A percentile compares a stretch with the other conserved stretches of the same genome.
Conservation (phyloP, 2,888 invertebrate genomes). For the Xanthorhoe spadicearia region DNA sequence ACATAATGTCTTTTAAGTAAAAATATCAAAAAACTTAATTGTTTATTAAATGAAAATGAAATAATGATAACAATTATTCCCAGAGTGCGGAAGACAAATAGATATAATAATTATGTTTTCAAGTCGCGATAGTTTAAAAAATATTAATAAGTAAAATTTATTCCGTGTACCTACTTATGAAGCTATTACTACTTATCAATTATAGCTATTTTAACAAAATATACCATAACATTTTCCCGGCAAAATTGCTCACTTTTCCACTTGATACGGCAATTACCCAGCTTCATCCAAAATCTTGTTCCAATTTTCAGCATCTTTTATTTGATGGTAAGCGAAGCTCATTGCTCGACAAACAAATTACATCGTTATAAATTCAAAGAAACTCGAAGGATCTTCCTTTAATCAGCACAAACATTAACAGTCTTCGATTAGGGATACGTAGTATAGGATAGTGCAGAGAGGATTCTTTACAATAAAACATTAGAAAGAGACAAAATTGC, state of each 20-base stretch:
- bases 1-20: too few relatives aligned
- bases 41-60: too few relatives aligned
- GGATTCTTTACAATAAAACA: background rate
- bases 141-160: too few relatives aligned
- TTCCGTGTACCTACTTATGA: too few relatives aligned
- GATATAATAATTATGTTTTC: too few relatives aligned
- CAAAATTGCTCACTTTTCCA: background rate
- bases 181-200: too few relatives aligned
- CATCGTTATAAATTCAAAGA: slow-evolving; percentile 52
- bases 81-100: too few relatives aligned
- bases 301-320: slow-evolving; percentile 3
- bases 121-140: too few relatives aligned
- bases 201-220: too few relatives aligned
- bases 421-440: slow-evolving; percentile 44
- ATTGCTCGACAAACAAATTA: slow-evolving; percentile 50
- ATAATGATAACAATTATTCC: too few relatives aligned
- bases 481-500: too few relatives aligned
- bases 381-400: slow-evolving; percentile 50
- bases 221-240: background rate
- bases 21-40: too few relatives aligned
- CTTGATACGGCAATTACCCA: background rate
- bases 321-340: slow-evolving; percentile 22
- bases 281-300: background rate
- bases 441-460: slow-evolving; percentile 22
- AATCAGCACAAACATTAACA: slow-evolving; percentile 55